phyloP scores from a whole-genome alignment of 2,113 vertebrate genomes.

The Scopus umbretta region DNA sequence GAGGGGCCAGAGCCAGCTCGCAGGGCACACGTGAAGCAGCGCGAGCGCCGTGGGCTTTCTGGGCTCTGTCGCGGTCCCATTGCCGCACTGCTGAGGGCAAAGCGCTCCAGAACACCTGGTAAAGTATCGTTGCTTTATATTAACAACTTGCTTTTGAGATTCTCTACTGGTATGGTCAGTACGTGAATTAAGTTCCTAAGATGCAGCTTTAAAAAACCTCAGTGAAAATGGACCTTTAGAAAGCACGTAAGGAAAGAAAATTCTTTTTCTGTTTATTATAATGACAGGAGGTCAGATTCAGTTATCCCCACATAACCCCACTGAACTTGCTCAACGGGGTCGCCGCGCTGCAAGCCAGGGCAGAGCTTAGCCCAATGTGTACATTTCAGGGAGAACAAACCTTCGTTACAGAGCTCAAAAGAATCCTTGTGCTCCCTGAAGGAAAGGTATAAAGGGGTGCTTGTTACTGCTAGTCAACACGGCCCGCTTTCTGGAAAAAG shows the following conservation, averaged over 20 bases:
- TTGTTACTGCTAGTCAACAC: constrained; percentile 33
- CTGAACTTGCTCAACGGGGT: constrained; percentile 12
- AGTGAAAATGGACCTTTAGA: neutral
- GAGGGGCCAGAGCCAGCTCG: neutral
- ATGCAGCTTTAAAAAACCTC: neutral
- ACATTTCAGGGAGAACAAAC: constrained; percentile 14
- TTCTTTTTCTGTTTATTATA: neutral
- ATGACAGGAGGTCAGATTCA: neutral
- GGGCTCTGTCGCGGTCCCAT: neutral
- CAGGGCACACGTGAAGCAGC: neutral
- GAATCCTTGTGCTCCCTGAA: constrained; percentile 41
- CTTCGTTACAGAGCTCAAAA: constrained; percentile 38
- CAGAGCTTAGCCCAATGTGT: neutral
- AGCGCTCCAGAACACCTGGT: neutral
- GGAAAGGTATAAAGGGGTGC: constrained; percentile 41
- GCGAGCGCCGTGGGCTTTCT: neutral
- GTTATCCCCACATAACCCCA: constrained; percentile 44
- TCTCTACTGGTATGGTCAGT: neutral
- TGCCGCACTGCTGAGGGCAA: neutral
- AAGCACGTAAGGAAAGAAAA: neutral
- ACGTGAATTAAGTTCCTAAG: neutral
- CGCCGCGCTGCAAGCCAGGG: neutral
- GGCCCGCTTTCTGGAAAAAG: constrained; percentile 38
- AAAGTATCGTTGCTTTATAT: neutral
- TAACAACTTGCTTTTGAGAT: neutral